Base-by-base conservation (phyloP, 2,797 vertebrate species). In the Streptopelia turtur region DNA sequence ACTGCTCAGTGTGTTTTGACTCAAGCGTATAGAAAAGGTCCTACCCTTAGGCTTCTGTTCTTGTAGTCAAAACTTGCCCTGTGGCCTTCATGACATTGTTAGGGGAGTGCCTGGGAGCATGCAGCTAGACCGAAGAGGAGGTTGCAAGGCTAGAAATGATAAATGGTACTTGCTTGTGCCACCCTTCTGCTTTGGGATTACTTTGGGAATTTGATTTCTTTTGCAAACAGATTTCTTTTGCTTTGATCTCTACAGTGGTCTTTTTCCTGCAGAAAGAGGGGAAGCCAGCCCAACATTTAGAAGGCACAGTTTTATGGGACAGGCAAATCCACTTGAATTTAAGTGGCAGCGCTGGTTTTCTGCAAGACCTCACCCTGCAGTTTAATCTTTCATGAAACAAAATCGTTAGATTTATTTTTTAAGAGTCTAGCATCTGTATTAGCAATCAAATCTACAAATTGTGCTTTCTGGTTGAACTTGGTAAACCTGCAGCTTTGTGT, bases 381-480 rank as follows among this genome's bases (percentile, higher is more conserved):
- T 83, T 90, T 89, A 90, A 81, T 89, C 35, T 94, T 81, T 43
- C 75, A 31, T 66, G 50, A 85, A 90, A 83, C 41, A 80, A 75
- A 93, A 69, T 53, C 30, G 55, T 75, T 75, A 57, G 60, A 70
- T 91, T 55, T 77, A 23, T 49, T 81, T 74, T 76, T 87, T 43
- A 59, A 53, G 55, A 84, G 72, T 35, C 56, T 94, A 83, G 28
- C 69, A 72, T 72, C 39, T 85, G 11, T 63, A 68, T 91, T 79
- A 80, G 56, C 75, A 81, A 65, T 94, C 83, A 72, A 82, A 31
- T 30, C 78, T 81, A 85, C 81, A 92, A 90, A 95, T 71, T 87
- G 45, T 94, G 69, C 65, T 55, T 94, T 85, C 53, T 93, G 61
- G 25, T 63, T 96, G 81, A 96, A 93, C 88, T 87, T 66, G 10